phyloP scores from a whole-genome alignment of 2,113 vertebrate genomes.

The Corythornis cristatus region DNA sequence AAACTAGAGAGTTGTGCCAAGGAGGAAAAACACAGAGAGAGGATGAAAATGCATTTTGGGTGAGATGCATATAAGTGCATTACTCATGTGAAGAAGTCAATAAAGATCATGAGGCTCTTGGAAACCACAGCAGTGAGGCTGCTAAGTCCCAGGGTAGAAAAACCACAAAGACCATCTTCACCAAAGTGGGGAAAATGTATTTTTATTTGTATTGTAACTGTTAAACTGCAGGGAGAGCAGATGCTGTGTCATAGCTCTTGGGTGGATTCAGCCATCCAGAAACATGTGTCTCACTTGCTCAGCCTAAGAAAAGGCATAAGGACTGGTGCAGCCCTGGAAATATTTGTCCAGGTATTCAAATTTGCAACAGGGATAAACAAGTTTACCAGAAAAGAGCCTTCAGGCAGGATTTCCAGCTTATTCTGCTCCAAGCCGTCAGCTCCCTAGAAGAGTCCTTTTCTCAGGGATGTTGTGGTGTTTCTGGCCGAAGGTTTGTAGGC shows the following conservation, averaged over 20 bases:
- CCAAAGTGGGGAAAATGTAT: background rate
- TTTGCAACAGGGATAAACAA: background rate
- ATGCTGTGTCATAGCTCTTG: background rate
- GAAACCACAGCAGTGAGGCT: background rate
- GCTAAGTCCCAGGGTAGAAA: background rate
- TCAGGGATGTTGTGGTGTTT: rapidly evolving
- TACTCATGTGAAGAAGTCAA: background rate
- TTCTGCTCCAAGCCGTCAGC: background rate
- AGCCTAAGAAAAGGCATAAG: background rate
- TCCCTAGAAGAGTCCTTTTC: background rate
- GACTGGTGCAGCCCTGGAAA: background rate
- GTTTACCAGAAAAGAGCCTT: background rate
- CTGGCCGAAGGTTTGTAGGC: rapidly evolving
- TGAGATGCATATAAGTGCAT: background rate
- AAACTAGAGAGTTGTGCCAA: background rate
- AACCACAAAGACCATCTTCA: background rate
- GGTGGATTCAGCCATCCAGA: background rate
- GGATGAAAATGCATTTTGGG: background rate
- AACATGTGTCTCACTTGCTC: rapidly evolving
- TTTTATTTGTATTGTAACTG: background rate
- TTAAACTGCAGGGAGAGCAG: background rate
- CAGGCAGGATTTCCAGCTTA: background rate
- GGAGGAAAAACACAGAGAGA: background rate
- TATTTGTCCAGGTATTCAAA: background rate
- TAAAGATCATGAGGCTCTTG: background rate